Evolutionary conservation across 2,113 vertebrate species (phyloP).

Genomic region (Thamnophis sirtalis): DNA sequence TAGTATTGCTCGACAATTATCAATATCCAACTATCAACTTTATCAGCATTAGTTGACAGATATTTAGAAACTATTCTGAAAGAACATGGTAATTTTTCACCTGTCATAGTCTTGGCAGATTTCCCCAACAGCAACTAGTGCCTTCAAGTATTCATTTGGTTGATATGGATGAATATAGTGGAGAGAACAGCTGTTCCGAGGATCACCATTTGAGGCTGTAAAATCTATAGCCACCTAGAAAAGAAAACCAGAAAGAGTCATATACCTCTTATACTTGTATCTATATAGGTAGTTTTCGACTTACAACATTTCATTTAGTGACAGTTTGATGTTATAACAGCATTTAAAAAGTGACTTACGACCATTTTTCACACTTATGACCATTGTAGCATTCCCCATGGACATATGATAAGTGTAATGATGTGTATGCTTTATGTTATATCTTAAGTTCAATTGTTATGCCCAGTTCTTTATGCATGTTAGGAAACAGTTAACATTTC

Average conservation of each 20-base stretch:
- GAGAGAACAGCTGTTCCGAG: slow-evolving; percentile 94
- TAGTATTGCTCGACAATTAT: slow-evolving; percentile 2
- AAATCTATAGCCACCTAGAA: slow-evolving; percentile 95
- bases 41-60: slow-evolving; percentile 23
- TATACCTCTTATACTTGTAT: not conserved
- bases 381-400: no score
- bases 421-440: no score
- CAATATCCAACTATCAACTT: slow-evolving; percentile 34
- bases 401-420: no score
- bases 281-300: not conserved
- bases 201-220: slow-evolving; percentile 94
- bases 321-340: not conserved
- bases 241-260: slow-evolving; percentile 43
- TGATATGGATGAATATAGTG: slow-evolving; percentile 98
- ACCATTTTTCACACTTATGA: not conserved
- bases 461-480: no score
- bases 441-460: no score
- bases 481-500: no score
- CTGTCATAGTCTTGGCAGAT: slow-evolving; percentile 99
- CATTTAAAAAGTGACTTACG: not conserved
- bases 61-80: slow-evolving; percentile 23
- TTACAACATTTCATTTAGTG: not conserved
- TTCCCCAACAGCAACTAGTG: slow-evolving; percentile 93
- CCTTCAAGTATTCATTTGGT: slow-evolving; percentile 97
- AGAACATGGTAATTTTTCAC: slow-evolving; percentile 59